A percentile compares a stretch with the other conserved stretches of the same genome.
These are phyloP conservation scores for Lacerta agilis DNA, from an alignment of 2,797 vertebrate genomes.

Conservation along the genomic window DNA sequence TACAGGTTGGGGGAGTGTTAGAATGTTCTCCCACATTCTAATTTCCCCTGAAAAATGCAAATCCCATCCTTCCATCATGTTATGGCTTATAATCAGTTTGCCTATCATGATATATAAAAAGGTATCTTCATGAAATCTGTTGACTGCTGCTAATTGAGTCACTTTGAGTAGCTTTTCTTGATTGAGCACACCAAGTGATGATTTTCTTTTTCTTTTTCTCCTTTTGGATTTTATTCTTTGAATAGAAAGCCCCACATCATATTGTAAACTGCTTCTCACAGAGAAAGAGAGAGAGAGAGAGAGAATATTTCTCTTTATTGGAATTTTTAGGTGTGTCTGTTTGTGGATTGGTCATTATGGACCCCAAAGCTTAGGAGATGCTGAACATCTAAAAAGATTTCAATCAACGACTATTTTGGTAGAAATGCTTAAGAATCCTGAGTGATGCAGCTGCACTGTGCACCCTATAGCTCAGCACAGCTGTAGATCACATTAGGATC, in stretches of 20 bases:
- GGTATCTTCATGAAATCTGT: not conserved
- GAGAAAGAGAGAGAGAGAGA: not conserved
- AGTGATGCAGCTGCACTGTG: slow-evolving; percentile 39
- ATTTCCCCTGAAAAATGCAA: not conserved
- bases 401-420: slow-evolving; percentile 39
- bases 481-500: slow-evolving; percentile 64
- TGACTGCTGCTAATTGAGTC: not conserved
- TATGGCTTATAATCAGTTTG: too few relatives aligned
- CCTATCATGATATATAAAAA: not conserved
- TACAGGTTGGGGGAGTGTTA: not conserved
- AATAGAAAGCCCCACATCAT: not conserved
- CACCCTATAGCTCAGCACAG: slow-evolving; percentile 42
- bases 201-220: not conserved
- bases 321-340: slow-evolving; percentile 25
- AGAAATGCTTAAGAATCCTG: slow-evolving; percentile 41
- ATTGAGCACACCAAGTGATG: not conserved
- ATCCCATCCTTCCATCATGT: not conserved
- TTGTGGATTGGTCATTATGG: slow-evolving; percentile 27
- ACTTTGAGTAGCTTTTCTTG: not conserved
- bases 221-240: not conserved
- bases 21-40: not conserved
- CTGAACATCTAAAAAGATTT: slow-evolving; percentile 48
- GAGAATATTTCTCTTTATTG: not conserved
- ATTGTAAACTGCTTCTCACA: not conserved
- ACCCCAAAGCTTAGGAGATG: slow-evolving; percentile 38